These are phyloP conservation scores for Lysandra coridon DNA, from an alignment of 2,888 invertebrate genomes.

Conservation along the genomic window DNA sequence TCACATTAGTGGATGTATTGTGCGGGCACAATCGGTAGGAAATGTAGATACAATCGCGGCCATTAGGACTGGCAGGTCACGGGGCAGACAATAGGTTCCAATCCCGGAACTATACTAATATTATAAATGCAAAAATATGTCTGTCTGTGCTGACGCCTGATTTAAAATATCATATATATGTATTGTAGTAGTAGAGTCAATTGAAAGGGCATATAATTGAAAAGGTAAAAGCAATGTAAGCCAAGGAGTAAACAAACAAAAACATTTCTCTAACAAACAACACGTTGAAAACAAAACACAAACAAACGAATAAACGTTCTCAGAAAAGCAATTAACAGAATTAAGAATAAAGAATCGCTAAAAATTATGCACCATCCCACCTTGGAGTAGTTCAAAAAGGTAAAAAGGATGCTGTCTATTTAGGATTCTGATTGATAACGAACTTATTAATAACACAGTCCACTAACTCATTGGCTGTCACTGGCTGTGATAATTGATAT, in stretches of 20 bases:
- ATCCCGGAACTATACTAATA: constrained; percentile 2
- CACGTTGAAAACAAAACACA: not conserved
- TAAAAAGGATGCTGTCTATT: not conserved
- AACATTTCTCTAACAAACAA: not conserved
- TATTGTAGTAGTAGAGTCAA: no score
- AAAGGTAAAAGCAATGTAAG: not conserved
- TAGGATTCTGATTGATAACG: not conserved
- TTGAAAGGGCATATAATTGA: no score
- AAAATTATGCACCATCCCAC: not conserved
- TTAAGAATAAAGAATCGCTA: not conserved
- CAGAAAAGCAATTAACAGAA: not conserved
- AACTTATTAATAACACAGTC: no score
- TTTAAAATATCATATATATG: no score
- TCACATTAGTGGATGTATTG: constrained; percentile 31
- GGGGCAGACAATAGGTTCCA: constrained; percentile 4
- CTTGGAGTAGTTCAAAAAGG: not conserved
- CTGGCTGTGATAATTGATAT: no score
- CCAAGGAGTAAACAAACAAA: not conserved
- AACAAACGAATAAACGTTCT: not conserved
- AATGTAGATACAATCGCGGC: constrained; percentile 40
- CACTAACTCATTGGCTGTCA: no score
- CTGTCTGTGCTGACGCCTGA: no score
- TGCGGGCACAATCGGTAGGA: constrained; percentile 38
- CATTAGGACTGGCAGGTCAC: constrained; percentile 39
- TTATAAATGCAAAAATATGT: not conserved